Evolutionary conservation across 2,888 invertebrate genomes (phyloP), one percentile per base, ranked within the genome.

Genomic region (Strigamia maritima): DNA sequence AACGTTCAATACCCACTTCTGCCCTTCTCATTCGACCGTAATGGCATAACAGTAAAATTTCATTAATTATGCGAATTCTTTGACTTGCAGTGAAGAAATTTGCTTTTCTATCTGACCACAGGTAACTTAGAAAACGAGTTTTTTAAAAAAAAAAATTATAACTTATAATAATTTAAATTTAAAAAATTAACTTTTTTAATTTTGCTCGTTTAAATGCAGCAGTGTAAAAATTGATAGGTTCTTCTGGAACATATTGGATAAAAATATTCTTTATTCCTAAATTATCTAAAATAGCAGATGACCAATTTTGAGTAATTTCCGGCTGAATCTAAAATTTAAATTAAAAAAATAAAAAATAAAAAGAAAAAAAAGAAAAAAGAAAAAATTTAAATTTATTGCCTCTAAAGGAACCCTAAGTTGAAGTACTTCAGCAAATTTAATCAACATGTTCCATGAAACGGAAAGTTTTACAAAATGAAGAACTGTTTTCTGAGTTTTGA

Each of bases 401-500:
- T 70, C 70, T 14, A 70, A 70, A 3, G 70, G 70, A 70, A 70
- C 70, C 7, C 70, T 26, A 28, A 70, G 70, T 26, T 70, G 70
- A 28, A 70, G 70, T n/a, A 28, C n/a, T 70, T 70, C 70, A 12
- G 70, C 70, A 1, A 70, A 70, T 14, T n/a, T 14, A 4, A 14
- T 26, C n/a, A 70, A 10, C 24, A 28, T 26, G 28, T 28, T 28
- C 70, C 70, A 70, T 0, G 70, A 70, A 28, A 70, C 16, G 12
- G 70, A 70, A 4, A 70, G 70, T 70, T 70, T 70, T 16, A 70
- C 28, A 70, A n/a, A 70, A 70, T 70, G 70, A 16, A 70, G 16
- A 24, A 28, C 14, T 16, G 1, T 26, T 8, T 26, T 26, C 24
- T 12, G 24, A 16, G 28, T 26, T 14, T 70, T 70, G 70, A 70